Evolutionary conservation across 2,113 vertebrate species (phyloP).

Genomic region (Nibea coibor): DNA sequence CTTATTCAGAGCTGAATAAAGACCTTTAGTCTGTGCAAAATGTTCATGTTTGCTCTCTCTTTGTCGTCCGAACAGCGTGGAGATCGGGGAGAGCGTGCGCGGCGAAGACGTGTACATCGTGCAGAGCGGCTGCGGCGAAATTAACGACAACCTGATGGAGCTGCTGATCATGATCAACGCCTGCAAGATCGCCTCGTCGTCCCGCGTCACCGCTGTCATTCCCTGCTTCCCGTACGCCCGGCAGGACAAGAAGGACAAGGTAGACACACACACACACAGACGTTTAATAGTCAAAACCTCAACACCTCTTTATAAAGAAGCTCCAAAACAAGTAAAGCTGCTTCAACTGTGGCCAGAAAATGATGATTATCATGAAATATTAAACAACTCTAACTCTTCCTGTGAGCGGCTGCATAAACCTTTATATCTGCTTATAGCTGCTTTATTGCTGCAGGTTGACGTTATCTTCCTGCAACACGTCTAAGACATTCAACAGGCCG

Average conservation of each 20-base stretch:
- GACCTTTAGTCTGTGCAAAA: not conserved
- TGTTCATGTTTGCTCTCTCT: not conserved
- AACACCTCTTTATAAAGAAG: not conserved
- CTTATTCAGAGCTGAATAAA: not conserved
- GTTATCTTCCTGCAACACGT: too few relatives aligned
- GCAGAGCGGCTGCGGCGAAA: constrained; percentile 85
- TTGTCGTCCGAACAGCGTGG: constrained; percentile 68
- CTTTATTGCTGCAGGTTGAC: too few relatives aligned
- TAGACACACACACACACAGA: constrained; percentile 13
- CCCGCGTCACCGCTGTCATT: constrained; percentile 84
- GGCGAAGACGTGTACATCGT: constrained; percentile 86
- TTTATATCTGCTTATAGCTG: not conserved
- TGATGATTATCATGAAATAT: too few relatives aligned
- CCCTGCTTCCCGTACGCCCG: constrained; percentile 85
- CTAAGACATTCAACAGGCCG: not conserved
- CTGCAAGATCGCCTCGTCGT: constrained; percentile 85
- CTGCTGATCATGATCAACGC: constrained; percentile 86
- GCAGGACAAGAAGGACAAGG: constrained; percentile 86
- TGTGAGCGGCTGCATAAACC: too few relatives aligned
- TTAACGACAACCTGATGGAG: constrained; percentile 86
- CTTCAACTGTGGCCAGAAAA: too few relatives aligned
- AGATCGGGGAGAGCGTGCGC: constrained; percentile 84
- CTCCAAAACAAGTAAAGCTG: not conserved
- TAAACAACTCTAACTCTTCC: too few relatives aligned
- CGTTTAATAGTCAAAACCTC: too few relatives aligned